Base-by-base conservation (phyloP, 2,797 vertebrate species). In the Nyctibius grandis region DNA sequence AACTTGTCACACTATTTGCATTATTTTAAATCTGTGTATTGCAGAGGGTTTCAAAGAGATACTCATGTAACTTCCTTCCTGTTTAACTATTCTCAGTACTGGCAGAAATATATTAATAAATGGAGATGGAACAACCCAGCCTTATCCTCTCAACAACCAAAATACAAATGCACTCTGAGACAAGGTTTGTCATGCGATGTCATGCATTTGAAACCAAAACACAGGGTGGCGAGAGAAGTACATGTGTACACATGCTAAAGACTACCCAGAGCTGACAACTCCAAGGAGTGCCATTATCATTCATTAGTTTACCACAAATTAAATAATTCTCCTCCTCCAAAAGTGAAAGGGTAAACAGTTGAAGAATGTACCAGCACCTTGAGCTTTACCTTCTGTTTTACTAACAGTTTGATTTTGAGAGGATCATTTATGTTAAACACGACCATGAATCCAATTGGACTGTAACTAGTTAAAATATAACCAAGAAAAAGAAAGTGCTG, bases 401-500 rank as follows among this genome's bases (percentile, higher is more conserved):
- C 10, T 36, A 36, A 56, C 3, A 22, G 9, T 69, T 45, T 57
- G 22, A 47, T 3, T 1, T 40, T 88, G 57, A 73, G 14, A 61
- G 11, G 28, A 72, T 47, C 7, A 33, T 69, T 60, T 77, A 1
- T 83, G 12, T 38, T 38, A 80, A 69, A 14, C 21, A 31, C 0
- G 1, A n/a, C 4, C 9, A 47, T 15, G 12, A 73, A 57, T 33
- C 16, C 51, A 77, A 31, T n/a, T 16, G 31, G 42, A 65, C 31
- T 74, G 31, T 19, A 59, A 40, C 0, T 2, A 72, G 61, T 53
- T 50, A 69, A 65, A 57, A 61, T 3, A 20, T 7, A 11, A 65
- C 4, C 13, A 67, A 42, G 25, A 33, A 38, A 76, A 59, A n/a
- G 2, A 22, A 64, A 51, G 3, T 34, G 1, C 0, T 9, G 4